A percentile compares a stretch with the other conserved stretches of the same genome.
Evolutionary conservation across 1,140 invertebrate genomes (phyloP).

Genomic region (Bactericera cockerelli): DNA sequence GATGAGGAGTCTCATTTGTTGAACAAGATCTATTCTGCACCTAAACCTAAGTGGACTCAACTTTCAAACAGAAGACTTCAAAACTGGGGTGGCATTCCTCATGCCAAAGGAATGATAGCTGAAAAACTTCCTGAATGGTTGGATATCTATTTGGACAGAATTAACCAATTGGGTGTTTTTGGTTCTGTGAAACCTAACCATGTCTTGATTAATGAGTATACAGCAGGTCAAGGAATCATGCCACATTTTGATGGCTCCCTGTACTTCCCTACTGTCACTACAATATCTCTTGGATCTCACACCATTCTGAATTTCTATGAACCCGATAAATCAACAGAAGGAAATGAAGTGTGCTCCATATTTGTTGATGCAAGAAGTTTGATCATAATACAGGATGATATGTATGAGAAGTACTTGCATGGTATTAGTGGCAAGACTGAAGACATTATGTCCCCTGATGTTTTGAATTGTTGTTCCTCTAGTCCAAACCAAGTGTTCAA

Average conservation of each 20-base stretch:
- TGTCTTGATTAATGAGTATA: constrained; percentile 92
- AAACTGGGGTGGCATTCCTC: constrained; percentile 91
- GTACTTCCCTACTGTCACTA: constrained; percentile 84
- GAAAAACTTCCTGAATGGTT: constrained; percentile 83
- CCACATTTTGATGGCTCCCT: constrained; percentile 89
- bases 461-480: constrained; percentile 46
- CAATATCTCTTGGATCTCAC: constrained; percentile 80
- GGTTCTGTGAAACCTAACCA: constrained; percentile 69
- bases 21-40: constrained; percentile 54
- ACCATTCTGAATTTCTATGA: constrained; percentile 69
- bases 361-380: constrained; percentile 77
- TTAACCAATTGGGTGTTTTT: constrained; percentile 58
- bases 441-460: constrained; percentile 54
- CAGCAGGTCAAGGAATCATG: constrained; percentile 83
- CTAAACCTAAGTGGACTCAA: constrained; percentile 93
- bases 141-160: constrained; percentile 50
- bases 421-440: constrained; percentile 60
- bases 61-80: constrained; percentile 78
- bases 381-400: constrained; percentile 62
- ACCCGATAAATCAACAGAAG: constrained; percentile 18
- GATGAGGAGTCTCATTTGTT: constrained; percentile 64
- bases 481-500: constrained; percentile 36
- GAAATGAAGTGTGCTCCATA: constrained; percentile 37
- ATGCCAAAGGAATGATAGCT: constrained; percentile 86
- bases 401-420: constrained; percentile 78